Conservation (phyloP, 37 sponge, comb jelly and placozoan species). For the Oscarella lobularis region DNA sequence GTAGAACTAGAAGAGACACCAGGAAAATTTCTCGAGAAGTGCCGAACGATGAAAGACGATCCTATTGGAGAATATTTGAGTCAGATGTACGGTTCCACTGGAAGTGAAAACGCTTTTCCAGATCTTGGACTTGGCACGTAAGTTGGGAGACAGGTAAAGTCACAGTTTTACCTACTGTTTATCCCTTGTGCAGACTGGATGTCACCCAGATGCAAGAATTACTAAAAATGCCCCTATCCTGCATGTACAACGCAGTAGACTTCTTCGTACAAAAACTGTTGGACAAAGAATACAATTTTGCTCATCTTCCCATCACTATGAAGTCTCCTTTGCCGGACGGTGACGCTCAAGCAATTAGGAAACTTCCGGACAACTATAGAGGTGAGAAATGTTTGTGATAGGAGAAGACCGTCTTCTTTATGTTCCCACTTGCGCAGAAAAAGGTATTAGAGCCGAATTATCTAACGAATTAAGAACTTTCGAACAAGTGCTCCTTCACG, state of each 20-base stretch:
- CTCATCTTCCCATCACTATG: conserved; percentile 30
- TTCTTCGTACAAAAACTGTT: neutral
- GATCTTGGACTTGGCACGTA: too few species aligned
- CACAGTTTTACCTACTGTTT: too few species aligned
- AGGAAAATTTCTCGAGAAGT: neutral
- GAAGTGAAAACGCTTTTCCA: too few species aligned
- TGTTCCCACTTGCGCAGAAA: too few species aligned
- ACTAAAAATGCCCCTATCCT: neutral
- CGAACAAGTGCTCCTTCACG: too few species aligned
- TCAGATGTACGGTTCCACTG: too few species aligned
- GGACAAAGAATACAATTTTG: conserved; percentile 35
- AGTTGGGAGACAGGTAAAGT: too few species aligned
- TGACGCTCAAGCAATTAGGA: conserved; percentile 10
- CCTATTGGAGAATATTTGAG: too few species aligned
- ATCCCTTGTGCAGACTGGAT: neutral
- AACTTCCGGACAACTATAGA: neutral
- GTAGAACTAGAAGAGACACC: neutral
- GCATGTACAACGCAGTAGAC: neutral
- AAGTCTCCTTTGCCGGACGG: conserved; percentile 29
- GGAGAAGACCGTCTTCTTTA: neutral
- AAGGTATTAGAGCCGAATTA: too few species aligned
- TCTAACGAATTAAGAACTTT: too few species aligned
- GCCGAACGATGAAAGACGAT: too few species aligned
- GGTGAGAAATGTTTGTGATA: neutral
- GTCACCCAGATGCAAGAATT: neutral